These are phyloP conservation scores for Oryzias woworae DNA, from an alignment of 2,113 vertebrate genomes.

Conservation along the genomic window DNA sequence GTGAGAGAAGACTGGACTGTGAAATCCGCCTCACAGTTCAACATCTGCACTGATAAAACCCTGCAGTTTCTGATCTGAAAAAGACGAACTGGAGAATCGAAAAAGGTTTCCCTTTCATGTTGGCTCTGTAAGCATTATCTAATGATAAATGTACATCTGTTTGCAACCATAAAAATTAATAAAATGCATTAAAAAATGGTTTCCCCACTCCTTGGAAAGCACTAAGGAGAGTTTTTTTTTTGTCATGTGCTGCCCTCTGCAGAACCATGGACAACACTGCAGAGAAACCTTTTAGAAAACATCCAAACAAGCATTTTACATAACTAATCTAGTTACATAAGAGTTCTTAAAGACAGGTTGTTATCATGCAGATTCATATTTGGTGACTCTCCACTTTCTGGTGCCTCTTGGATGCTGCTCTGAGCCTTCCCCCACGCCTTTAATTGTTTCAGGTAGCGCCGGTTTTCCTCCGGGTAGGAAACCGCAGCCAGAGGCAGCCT, in stretches of 20 bases:
- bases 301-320: conserved; percentile 17
- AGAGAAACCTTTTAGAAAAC: not conserved
- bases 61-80: conserved; percentile 12
- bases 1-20: conserved; percentile 16
- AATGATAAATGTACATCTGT: too few relatives aligned
- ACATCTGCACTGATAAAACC: conserved; percentile 14
- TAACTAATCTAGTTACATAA: conserved; percentile 23
- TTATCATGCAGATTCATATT: conserved; percentile 3
- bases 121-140: not conserved
- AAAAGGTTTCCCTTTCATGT: not conserved
- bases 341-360: not conserved
- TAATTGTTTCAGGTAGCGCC: conserved; percentile 63
- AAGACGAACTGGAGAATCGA: too few relatives aligned
- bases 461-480: conserved; percentile 82
- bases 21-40: conserved; percentile 34
- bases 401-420: conserved; percentile 11
- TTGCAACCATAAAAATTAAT: too few relatives aligned
- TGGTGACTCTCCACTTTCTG: not conserved
- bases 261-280: conserved; percentile 3
- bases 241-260: conserved; percentile 61
- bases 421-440: conserved; percentile 4
- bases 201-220: not conserved
- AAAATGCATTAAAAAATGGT: too few relatives aligned
- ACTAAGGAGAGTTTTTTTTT: conserved; percentile 4
- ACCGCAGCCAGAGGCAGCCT: conserved; percentile 79